These are phyloP conservation scores for Okapia johnstoni DNA, from an alignment of 2,113 vertebrate genomes.

Conservation along the genomic window DNA sequence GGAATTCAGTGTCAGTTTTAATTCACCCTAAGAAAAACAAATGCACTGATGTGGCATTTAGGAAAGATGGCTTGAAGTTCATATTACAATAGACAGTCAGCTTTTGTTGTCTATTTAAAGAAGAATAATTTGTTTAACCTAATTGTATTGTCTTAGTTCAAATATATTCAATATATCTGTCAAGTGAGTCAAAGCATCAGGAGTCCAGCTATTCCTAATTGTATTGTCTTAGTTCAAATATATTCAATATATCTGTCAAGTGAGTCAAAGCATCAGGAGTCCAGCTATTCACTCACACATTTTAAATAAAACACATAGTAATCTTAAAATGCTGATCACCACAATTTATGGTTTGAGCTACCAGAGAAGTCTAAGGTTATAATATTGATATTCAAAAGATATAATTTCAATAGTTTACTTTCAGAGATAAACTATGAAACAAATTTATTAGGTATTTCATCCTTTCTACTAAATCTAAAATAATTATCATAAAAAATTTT, in stretches of 20 bases:
- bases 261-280: neutral
- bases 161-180: slow-evolving; percentile 5
- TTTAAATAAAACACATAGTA: neutral
- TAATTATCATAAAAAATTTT: neutral
- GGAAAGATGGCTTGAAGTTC: slow-evolving; percentile 59
- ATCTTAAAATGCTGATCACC: neutral
- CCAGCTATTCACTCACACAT: neutral
- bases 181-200: slow-evolving; percentile 7
- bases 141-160: neutral
- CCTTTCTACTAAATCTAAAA: neutral
- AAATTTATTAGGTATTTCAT: neutral
- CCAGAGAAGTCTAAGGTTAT: neutral
- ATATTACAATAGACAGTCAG: slow-evolving; percentile 61
- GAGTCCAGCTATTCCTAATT: neutral
- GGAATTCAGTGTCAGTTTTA: slow-evolving; percentile 74
- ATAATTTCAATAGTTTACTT: slow-evolving; percentile 22
- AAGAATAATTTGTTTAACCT: slow-evolving; percentile 59
- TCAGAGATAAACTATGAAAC: neutral
- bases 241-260: too few relatives aligned
- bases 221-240: neutral
- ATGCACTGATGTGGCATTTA: slow-evolving; percentile 52
- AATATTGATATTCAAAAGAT: neutral
- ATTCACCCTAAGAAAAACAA: slow-evolving; percentile 61
- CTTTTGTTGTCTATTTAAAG: slow-evolving; percentile 49
- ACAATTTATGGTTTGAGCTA: slow-evolving; percentile 1